Conservation (phyloP, 2,797 vertebrate genomes). For the Telmatherina bonti region DNA sequence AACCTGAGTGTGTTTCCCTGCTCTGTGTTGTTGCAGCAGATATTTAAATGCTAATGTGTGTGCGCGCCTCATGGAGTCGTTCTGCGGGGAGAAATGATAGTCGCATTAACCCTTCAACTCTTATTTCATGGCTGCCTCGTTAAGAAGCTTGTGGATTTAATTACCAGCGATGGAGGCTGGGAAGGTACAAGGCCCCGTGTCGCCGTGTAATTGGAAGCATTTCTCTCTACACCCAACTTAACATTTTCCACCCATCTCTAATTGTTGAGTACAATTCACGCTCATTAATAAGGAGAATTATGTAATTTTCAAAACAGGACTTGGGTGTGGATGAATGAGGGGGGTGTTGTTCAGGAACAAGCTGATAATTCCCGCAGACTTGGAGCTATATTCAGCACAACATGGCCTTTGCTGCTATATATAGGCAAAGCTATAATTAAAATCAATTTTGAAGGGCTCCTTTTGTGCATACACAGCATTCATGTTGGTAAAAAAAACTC, state of each 20-base stretch:
- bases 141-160: conserved; percentile 81
- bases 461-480: conserved; percentile 45
- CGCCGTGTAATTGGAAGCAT: conserved; percentile 77
- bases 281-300: conserved; percentile 80
- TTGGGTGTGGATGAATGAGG: conserved; percentile 52
- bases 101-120: conserved; percentile 83
- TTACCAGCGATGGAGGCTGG: conserved; percentile 71
- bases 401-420: conserved; percentile 31
- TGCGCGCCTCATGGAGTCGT: conserved; percentile 66
- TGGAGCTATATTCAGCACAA: conserved; percentile 36
- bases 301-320: conserved; percentile 77
- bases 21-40: conserved; percentile 47
- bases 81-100: conserved; percentile 77
- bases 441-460: conserved; percentile 36
- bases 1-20: neutral
- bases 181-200: conserved; percentile 78
- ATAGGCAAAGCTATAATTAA: conserved; percentile 63
- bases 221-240: conserved; percentile 79
- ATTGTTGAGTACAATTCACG: conserved; percentile 77
- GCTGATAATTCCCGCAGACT: conserved; percentile 53
- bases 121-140: conserved; percentile 79
- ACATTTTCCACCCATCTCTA: conserved; percentile 80
- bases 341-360: conserved; percentile 39
- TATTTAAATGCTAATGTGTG: conserved; percentile 62
- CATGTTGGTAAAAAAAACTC: conserved; percentile 39